Base-by-base conservation (phyloP, 2,888 invertebrate species). In the Cryptocephalus primarius region DNA sequence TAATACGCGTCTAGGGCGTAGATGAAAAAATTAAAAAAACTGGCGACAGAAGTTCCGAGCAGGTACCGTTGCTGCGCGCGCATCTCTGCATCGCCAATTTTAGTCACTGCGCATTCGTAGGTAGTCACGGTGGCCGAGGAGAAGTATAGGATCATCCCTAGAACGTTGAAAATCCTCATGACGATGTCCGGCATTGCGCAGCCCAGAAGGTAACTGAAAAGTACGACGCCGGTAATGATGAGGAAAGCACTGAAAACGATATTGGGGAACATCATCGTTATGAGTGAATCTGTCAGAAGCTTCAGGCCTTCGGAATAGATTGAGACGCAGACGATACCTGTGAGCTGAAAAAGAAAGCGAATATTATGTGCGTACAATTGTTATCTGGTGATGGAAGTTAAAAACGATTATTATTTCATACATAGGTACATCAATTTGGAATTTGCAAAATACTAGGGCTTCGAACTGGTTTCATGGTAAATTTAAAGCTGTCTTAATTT, bases 221-320 rank as follows among this genome's bases (percentile, higher is more conserved):
- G 54, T 9, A 65, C 59, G 13, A 66, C 61, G 34, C 61, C 53
- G 8, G 61, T 63, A 32, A 65, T 63, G 44, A 66, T 63, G 14
- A 65, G 56, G 46, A 57, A 63, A 43, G 61, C 47, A 13, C 61
- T 56, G 48, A 59, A 62, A 4, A 63, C 65, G 2, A 65, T 57
- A 44, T 62, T 62, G 4, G 65, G 67, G 38, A 63, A 60, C 55
- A 61, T 58, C 46, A 57, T 44, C 2, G 58, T 52, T 13, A 55
- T 57, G 13, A 59, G 50, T 36, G 58, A 57, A 32, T 50, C 39
- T 4, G 33, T 33, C 14, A 60, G 54, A 6, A 60, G 38, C 12
- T 50, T 46, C 8, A 59, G 43, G 1, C 60, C 63, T 50, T 59
- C 55, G 1, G 63, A 60, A 45, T 65, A 64, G 8, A 64, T 42